Conservation (phyloP, 2,888 invertebrate genomes). For the Augochlorella aurata region DNA sequence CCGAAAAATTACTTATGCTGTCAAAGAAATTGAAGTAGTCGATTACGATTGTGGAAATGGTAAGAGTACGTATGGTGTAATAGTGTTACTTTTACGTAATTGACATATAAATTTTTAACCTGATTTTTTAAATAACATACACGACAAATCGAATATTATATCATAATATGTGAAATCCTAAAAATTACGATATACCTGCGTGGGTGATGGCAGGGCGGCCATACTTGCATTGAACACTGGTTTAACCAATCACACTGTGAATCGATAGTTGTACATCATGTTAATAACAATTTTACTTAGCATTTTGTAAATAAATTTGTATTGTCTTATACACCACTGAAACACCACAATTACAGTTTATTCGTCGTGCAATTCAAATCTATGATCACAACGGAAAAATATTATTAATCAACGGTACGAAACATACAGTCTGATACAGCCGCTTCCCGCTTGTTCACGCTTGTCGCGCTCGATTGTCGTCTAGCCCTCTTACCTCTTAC, state of each 20-base stretch:
- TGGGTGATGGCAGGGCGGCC: conserved; percentile 93
- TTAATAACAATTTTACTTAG: conserved; percentile 62
- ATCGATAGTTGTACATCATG: conserved; percentile 77
- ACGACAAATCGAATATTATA: conserved; percentile 39
- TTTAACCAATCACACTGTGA: conserved; percentile 79
- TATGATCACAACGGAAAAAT: conserved; percentile 19
- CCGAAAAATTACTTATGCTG: conserved; percentile 44
- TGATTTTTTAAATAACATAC: conserved; percentile 2
- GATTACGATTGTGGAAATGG: conserved; percentile 7
- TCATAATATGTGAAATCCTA: conserved; percentile 51
- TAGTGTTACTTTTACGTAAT: conserved; percentile 1
- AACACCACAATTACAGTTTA: conserved; percentile 5
- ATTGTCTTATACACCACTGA: conserved; percentile 22
- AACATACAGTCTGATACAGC: not conserved
- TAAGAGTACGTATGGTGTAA: not conserved
- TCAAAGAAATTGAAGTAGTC: conserved; percentile 49
- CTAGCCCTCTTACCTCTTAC: not conserved
- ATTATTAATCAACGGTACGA: conserved; percentile 32
- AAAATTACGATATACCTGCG: conserved; percentile 86
- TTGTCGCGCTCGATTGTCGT: conserved; percentile 31
- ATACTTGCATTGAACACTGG: conserved; percentile 85
- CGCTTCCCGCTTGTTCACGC: not conserved
- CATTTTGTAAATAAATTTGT: conserved; percentile 57
- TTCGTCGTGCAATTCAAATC: not conserved
- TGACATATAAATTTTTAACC: not conserved